Evolutionary conservation across 2,888 invertebrate genomes (phyloP), one percentile per base, ranked within the genome.

Genomic region (Timandra comae): DNA sequence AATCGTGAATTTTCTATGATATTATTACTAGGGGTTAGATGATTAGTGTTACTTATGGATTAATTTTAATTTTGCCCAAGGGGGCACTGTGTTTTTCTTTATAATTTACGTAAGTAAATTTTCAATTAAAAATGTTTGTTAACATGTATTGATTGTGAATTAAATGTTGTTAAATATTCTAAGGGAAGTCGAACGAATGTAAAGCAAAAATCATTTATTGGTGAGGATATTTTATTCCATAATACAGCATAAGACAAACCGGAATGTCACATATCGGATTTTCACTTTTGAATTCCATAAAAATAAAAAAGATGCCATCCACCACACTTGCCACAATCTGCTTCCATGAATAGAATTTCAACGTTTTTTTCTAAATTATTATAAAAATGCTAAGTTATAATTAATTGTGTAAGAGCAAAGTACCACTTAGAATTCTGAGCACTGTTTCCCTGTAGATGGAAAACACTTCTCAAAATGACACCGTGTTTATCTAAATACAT

Each of bases 141-240:
- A n/a, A n/a, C n/a, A n/a, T n/a, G n/a, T n/a, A n/a, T n/a, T n/a
- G n/a, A n/a, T n/a, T n/a, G n/a, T n/a, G n/a, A n/a, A n/a, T n/a
- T 2, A 20, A 20, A 20, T 2, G 3, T 7, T 20, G 20, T 20
- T 20, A 2, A 20, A 20, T 7, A 20, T 20, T 3, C 6, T 7
- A 20, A 20, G 20, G 20, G 6, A 8, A 4, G 8, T 22, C 8
- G 1, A 22, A 8, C 3, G n/a, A 22, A 10, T 11, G 24, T 24
- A 53, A 55, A 63, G 52, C 62, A 74, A 76, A 76, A 72, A 73
- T 69, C 68, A 63, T 62, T 68, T 52, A 59, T 79, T 78, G 70
- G 81, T 85, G 82, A 84, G 85, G 85, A 84, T 84, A 85, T 81
- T 85, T 85, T 84, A 85, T 84, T 85, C 84, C 84, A 82, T 84